phyloP scores from a whole-genome alignment of 2,113 vertebrate genomes.

The Brienomyrus brachyistius region DNA sequence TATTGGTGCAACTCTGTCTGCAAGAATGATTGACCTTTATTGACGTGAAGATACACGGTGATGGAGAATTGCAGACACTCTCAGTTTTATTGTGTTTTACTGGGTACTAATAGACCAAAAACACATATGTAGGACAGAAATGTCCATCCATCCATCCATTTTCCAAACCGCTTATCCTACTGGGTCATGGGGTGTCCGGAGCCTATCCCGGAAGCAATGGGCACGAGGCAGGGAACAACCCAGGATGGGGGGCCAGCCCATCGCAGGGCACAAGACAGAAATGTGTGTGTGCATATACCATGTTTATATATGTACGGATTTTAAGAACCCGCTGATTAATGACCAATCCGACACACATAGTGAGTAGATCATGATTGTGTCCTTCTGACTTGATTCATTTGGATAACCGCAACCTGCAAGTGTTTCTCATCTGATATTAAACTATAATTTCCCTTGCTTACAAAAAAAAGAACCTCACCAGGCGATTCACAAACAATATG shows the following conservation, averaged over 20 bases:
- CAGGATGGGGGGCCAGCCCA: too few species aligned
- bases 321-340: not conserved
- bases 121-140: too few species aligned
- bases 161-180: too few species aligned
- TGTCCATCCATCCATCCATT: too few species aligned
- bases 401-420: not conserved
- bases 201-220: too few species aligned
- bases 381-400: not conserved
- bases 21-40: not conserved
- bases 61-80: not conserved
- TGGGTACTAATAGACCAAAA: not conserved
- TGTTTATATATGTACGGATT: not conserved
- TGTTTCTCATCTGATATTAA: not conserved
- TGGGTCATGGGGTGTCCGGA: too few species aligned
- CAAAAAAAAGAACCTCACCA: not conserved
- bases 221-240: too few species aligned
- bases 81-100: not conserved
- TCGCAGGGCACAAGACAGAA: not conserved
- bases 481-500: not conserved
- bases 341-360: not conserved
- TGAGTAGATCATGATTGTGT: not conserved
- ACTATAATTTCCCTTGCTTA: not conserved
- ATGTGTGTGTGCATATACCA: not conserved
- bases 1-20: not conserved
- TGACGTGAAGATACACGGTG: not conserved